These are phyloP conservation scores for Microtus richardsoni DNA, from an alignment of 2,113 vertebrate genomes.

Conservation along the genomic window DNA sequence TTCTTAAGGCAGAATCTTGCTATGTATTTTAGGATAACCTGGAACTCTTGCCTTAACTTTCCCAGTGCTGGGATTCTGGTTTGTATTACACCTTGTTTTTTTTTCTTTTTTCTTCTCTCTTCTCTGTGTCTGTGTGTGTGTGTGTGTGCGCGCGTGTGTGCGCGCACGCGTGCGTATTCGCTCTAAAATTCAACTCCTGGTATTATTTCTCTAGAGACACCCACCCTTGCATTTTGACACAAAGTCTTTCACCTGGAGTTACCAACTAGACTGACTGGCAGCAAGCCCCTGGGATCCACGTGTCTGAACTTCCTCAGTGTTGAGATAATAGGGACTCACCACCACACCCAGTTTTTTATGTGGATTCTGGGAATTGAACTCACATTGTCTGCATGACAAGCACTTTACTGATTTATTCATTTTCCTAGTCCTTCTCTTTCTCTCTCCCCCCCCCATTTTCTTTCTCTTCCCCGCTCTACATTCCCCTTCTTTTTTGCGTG, in stretches of 20 bases:
- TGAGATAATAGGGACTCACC: not conserved
- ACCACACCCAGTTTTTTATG: not conserved
- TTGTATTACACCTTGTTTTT: not conserved
- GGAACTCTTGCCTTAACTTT: not conserved
- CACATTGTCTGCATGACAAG: not conserved
- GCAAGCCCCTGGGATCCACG: not conserved
- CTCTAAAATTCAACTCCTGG: not conserved
- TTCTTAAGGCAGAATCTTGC: not conserved
- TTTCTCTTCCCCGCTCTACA: too few relatives aligned
- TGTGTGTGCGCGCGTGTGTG: too few relatives aligned
- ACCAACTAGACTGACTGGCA: not conserved
- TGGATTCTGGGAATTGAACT: not conserved
- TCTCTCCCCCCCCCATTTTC: not conserved
- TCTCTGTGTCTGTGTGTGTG: too few relatives aligned
- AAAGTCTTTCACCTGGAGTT: not conserved
- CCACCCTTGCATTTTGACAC: not conserved
- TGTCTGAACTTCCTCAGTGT: not conserved
- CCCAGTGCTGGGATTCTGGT: not conserved
- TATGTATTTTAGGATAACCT: not conserved
- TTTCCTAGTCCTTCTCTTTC: too few relatives aligned
- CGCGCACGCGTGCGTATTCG: rapidly evolving
- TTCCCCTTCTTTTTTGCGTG: not conserved
- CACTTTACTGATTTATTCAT: not conserved
- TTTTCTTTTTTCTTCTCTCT: not conserved
- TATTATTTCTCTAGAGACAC: not conserved